Evolutionary conservation across 2,888 invertebrate genomes (phyloP).

Genomic region (Ecdyonurus torrentis): DNA sequence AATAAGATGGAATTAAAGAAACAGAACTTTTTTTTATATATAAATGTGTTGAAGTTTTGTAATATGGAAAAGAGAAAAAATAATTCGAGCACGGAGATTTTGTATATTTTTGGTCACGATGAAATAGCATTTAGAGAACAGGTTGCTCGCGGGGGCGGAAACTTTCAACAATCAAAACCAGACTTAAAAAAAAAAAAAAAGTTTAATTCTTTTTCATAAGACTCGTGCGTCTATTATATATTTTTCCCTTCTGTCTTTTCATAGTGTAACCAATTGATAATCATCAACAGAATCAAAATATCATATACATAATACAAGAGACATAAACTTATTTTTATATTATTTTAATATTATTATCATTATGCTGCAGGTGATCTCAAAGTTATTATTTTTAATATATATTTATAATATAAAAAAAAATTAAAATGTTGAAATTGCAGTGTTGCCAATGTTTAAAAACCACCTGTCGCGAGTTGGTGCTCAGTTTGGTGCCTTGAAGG

Average conservation of each 20-base stretch:
- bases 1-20: background rate
- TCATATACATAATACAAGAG: background rate
- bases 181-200: background rate
- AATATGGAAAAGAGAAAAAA: background rate
- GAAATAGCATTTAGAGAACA: background rate
- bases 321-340: background rate
- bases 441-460: background rate
- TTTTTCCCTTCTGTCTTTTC: no score
- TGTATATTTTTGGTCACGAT: background rate
- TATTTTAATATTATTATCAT: background rate
- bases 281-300: background rate
- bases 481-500: background rate
- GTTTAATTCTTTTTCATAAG: no score
- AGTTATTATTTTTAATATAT: background rate
- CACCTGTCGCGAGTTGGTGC: background rate
- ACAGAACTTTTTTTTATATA: background rate
- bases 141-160: background rate
- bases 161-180: background rate
- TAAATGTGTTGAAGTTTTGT: background rate
- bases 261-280: background rate
- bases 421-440: background rate
- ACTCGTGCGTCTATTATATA: background rate
- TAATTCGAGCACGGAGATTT: background rate
- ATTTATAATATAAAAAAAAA: background rate
- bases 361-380: background rate